phyloP scores from a whole-genome alignment of 2,113 vertebrate species.

The Cavia aperea region DNA sequence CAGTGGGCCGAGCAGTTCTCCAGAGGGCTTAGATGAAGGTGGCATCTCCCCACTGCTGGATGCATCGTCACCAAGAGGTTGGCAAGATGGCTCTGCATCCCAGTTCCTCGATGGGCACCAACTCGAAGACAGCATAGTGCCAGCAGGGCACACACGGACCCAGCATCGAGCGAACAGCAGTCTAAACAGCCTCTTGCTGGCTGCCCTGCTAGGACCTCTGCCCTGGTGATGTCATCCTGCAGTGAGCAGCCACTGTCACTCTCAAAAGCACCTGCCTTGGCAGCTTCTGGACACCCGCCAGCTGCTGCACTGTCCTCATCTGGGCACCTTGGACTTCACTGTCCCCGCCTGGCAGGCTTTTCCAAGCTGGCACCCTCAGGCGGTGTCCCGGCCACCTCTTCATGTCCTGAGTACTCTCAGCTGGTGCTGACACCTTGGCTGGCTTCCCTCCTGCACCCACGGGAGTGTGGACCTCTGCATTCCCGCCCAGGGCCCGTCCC shows the following conservation, averaged over 20 bases:
- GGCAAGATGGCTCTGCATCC: not conserved
- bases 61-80: not conserved
- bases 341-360: not conserved
- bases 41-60: not conserved
- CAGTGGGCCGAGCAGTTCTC: not conserved
- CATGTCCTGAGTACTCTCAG: not conserved
- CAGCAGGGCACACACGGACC: not conserved
- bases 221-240: not conserved
- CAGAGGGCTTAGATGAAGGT: not conserved
- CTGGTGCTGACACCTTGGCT: not conserved
- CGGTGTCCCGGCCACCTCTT: not conserved
- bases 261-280: slow-evolving; percentile 1
- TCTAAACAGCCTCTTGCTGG: not conserved
- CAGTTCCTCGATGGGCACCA: not conserved
- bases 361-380: not conserved
- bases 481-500: rapidly evolving
- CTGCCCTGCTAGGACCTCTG: not conserved
- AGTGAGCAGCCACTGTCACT: slow-evolving; percentile 2
- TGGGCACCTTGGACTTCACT: not conserved
- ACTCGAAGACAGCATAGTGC: not conserved
- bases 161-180: not conserved
- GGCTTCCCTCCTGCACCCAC: not conserved
- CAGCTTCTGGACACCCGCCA: not conserved
- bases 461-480: too few relatives aligned
- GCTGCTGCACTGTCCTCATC: not conserved